Conservation (phyloP, 2,797 vertebrate genomes). For the Glyptemys insculpta region DNA sequence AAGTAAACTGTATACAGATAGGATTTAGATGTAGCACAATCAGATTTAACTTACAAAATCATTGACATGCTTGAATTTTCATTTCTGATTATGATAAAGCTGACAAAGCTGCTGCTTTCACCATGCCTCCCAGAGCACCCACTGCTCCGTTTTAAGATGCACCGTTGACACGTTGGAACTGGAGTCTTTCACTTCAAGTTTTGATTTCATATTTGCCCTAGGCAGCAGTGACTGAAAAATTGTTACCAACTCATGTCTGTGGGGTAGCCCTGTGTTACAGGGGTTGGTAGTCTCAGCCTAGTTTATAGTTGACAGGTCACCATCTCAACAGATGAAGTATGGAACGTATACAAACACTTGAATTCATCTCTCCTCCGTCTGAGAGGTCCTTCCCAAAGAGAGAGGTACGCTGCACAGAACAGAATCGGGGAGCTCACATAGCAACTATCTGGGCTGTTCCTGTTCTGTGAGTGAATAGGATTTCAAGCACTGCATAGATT, state of each 20-base stretch:
- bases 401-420: neutral
- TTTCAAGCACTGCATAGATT: neutral
- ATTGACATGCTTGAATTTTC: neutral
- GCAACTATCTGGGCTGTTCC: neutral
- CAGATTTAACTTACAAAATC: neutral
- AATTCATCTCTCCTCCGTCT: neutral
- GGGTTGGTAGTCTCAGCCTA: neutral
- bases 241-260: neutral
- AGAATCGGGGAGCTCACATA: neutral
- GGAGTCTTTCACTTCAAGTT: neutral
- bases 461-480: neutral
- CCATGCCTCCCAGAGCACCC: neutral
- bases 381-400: neutral
- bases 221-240: neutral
- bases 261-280: neutral
- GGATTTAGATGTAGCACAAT: too few relatives aligned
- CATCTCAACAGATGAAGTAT: neutral
- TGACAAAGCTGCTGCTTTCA: neutral
- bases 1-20: neutral
- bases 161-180: fast-evolving
- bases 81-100: neutral
- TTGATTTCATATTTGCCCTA: neutral
- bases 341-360: neutral
- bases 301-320: neutral
- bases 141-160: neutral